Conservation (phyloP, 1,140 invertebrate genomes). For the Drosophila bocqueti region DNA sequence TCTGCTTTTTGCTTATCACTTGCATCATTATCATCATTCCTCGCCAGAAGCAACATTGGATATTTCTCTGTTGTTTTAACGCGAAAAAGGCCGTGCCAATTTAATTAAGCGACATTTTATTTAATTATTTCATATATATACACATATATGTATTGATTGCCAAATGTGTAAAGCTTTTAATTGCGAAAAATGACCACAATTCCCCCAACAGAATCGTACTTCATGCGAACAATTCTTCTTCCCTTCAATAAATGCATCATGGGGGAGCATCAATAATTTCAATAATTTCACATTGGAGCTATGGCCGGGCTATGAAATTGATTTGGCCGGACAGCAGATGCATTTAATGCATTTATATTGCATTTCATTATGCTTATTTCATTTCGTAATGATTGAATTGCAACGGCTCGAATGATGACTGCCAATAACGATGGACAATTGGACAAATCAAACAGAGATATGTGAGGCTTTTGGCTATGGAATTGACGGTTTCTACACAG, state of each 20-base stretch:
- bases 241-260: slow-evolving; percentile 7
- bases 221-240: background rate
- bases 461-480: slow-evolving; percentile 18
- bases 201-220: slow-evolving; percentile 9
- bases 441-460: slow-evolving; percentile 54
- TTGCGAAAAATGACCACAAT: slow-evolving; percentile 60
- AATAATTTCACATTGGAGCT: slow-evolving; percentile 41
- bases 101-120: slow-evolving; percentile 80
- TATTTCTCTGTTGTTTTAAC: slow-evolving; percentile 38
- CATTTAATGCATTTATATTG: slow-evolving; percentile 82
- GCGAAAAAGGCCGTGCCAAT: slow-evolving; percentile 73
- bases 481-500: slow-evolving; percentile 11
- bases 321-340: slow-evolving; percentile 55
- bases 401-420: slow-evolving; percentile 55
- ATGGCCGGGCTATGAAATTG: slow-evolving; percentile 33
- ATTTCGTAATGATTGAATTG: slow-evolving; percentile 77
- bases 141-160: slow-evolving; percentile 58
- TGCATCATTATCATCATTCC: slow-evolving; percentile 59
- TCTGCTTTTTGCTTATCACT: slow-evolving; percentile 64
- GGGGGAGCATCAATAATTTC: slow-evolving; percentile 54
- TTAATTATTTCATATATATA: slow-evolving; percentile 67
- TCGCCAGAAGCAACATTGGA: slow-evolving; percentile 39
- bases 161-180: slow-evolving; percentile 77
- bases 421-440: slow-evolving; percentile 63
- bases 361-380: slow-evolving; percentile 80